phyloP scores from a whole-genome alignment of 35 echinoderm and acorn worm genomes.

The Holothuria glaberrima region DNA sequence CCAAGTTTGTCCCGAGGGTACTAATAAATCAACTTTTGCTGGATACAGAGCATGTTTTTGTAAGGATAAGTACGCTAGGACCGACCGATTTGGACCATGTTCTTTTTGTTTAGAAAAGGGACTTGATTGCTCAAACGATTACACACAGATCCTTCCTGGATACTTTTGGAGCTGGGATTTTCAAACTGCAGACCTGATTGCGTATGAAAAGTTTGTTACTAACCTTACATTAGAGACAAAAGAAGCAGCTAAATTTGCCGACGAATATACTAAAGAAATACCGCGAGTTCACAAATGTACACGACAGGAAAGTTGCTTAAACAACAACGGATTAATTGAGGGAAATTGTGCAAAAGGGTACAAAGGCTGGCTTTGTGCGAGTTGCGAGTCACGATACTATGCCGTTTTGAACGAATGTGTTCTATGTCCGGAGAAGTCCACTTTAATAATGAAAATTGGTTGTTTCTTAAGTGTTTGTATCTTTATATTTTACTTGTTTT shows the following conservation, averaged over 20 bases:
- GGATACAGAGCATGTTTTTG: constrained; percentile 51
- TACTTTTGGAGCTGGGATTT: constrained; percentile 55
- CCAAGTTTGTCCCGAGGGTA: constrained; percentile 59
- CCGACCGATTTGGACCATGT: constrained; percentile 42
- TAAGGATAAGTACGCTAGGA: constrained; percentile 29
- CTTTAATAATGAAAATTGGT: background rate
- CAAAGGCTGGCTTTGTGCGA: constrained; percentile 47
- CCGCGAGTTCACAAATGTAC: constrained; percentile 15
- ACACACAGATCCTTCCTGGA: constrained; percentile 14
- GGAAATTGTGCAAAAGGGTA: constrained; percentile 44
- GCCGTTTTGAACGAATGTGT: constrained; percentile 12
- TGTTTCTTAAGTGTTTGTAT: background rate
- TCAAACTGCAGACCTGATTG: background rate
- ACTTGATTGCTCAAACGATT: constrained; percentile 41
- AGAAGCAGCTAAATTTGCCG: background rate
- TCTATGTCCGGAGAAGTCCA: background rate
- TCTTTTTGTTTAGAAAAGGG: constrained; percentile 17
- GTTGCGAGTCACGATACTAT: constrained; percentile 20
- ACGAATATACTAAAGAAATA: background rate
- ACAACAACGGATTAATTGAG: background rate
- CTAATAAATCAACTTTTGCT: constrained; percentile 7
- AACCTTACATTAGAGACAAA: background rate
- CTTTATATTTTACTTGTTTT: background rate
- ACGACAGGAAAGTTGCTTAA: background rate
- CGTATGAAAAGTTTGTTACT: constrained; percentile 31